Evolutionary conservation across 2,113 vertebrate species (phyloP), one percentile per base, ranked within the genome.

Genomic region (Melospiza melodia): DNA sequence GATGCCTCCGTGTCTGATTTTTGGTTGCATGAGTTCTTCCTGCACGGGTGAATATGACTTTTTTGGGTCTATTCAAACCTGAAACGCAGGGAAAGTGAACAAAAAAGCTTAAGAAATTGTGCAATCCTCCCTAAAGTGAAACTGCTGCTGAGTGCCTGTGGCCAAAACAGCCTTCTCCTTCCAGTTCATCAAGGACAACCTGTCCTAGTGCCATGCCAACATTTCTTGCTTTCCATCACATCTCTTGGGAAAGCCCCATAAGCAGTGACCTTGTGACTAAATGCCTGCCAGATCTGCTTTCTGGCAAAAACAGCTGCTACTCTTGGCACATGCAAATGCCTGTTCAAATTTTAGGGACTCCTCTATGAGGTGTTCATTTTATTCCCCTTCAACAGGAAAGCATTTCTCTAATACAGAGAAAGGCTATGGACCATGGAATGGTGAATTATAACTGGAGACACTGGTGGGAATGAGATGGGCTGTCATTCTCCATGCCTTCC

Each of bases 251-350:
- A 95, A 97, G 85, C 74, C 95, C 93, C 89, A 77, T 95, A 96
- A 97, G 95, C 96, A 95, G 87, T 95, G 95, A 97, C 97, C 94
- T 96, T 94, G 95, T 95, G 89, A 95, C 69, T 90, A 96, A 93
- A 94, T 84, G 97, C 84, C 93, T 96, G 95, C 97, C 97, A 97
- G 94, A 96, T 94, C 93, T 89, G 87, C 90, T 96, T 94, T 93
- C 95, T 97, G 96, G 96, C 85, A 83, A 98, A 96, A 97, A 51
- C 96, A 97, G 97, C 94, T 96, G 97, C 96, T 96, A 44, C 95
- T 96, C 78, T 96, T 97, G 97, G 96, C 94, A 95, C 37, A 11
- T 46, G 84, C 83, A 89, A 94, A 87, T 49, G 91, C 57, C 84
- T 80, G 90, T 93, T 97, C 84, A 94, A 94, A 92, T 91, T 97